These are phyloP conservation scores for Acropora tenuis DNA, from an alignment of 64 coral and sea anemone species.

Conservation along the genomic window DNA sequence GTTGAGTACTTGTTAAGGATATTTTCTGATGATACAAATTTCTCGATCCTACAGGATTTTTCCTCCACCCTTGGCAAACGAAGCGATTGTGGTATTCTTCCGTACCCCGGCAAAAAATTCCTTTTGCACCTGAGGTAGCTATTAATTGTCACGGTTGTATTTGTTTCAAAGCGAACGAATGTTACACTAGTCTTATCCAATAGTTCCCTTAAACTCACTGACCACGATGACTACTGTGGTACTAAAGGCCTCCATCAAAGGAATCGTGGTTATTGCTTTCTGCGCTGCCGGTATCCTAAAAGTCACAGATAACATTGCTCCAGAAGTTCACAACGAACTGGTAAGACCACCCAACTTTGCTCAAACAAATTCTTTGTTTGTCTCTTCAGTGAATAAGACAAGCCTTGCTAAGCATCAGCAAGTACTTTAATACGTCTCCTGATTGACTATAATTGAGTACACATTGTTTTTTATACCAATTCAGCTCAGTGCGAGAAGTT, in stretches of 20 bases:
- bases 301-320: constrained; percentile 69
- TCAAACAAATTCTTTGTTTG: not conserved
- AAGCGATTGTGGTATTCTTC: too few species aligned
- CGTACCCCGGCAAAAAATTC: not conserved
- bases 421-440: too few species aligned
- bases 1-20: not conserved
- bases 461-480: too few species aligned
- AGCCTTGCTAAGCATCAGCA: too few species aligned
- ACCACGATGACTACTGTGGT: not conserved
- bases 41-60: too few species aligned
- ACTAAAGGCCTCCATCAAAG: not conserved
- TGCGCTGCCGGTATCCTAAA: constrained; percentile 59
- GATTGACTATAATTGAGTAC: too few species aligned
- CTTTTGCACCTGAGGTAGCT: too few species aligned
- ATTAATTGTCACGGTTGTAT: not conserved
- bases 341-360: constrained; percentile 22
- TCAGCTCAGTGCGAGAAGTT: too few species aligned
- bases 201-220: too few species aligned
- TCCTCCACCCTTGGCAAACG: too few species aligned
- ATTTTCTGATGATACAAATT: not conserved
- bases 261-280: constrained; percentile 69
- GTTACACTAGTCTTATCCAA: too few species aligned
- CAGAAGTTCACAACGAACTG: constrained; percentile 63
- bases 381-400: too few species aligned
- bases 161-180: not conserved